Percentiles rank a stretch among this genome's conserved stretches.
Evolutionary conservation across 2,888 invertebrate species (phyloP).

Genomic region (Byasa hedistus): DNA sequence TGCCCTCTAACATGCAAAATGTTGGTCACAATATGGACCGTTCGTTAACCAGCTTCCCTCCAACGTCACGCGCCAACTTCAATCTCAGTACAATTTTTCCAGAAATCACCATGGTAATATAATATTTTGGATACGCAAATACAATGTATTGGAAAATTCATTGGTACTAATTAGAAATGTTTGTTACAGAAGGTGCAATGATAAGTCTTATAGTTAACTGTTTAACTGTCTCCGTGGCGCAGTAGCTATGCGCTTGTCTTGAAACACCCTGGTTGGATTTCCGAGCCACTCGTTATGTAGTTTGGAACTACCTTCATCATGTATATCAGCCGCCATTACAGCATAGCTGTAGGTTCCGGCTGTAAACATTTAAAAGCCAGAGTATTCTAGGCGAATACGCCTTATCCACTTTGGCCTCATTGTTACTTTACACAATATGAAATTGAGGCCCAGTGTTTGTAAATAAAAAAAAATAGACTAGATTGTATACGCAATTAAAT

Average conservation of each 20-base stretch:
- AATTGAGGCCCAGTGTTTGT: too few species aligned
- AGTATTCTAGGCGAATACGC: too few species aligned
- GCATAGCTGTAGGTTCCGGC: too few species aligned
- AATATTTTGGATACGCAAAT: neutral
- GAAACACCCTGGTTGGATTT: too few species aligned
- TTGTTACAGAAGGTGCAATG: slow-evolving; percentile 75
- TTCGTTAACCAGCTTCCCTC: slow-evolving; percentile 61
- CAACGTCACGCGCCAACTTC: slow-evolving; percentile 83
- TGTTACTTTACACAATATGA: too few species aligned
- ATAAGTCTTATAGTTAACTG: slow-evolving; percentile 30
- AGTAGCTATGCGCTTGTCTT: too few species aligned
- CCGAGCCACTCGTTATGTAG: too few species aligned
- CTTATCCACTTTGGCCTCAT: too few species aligned
- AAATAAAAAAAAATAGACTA: slow-evolving; percentile 16
- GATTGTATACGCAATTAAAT: slow-evolving; percentile 34
- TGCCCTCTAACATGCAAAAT: slow-evolving; percentile 65
- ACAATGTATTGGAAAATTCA: neutral
- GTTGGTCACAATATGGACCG: slow-evolving; percentile 61
- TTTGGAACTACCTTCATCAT: too few species aligned
- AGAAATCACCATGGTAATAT: slow-evolving; percentile 85
- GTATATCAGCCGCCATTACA: too few species aligned
- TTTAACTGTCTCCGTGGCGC: too few species aligned
- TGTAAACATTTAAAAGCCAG: too few species aligned
- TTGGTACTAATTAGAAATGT: slow-evolving; percentile 10
- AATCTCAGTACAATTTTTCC: slow-evolving; percentile 91